Percentiles rank a stretch among this genome's conserved stretches.
These are phyloP conservation scores for Silurus aristotelis DNA, from an alignment of 2,797 vertebrate genomes.

Conservation along the genomic window DNA sequence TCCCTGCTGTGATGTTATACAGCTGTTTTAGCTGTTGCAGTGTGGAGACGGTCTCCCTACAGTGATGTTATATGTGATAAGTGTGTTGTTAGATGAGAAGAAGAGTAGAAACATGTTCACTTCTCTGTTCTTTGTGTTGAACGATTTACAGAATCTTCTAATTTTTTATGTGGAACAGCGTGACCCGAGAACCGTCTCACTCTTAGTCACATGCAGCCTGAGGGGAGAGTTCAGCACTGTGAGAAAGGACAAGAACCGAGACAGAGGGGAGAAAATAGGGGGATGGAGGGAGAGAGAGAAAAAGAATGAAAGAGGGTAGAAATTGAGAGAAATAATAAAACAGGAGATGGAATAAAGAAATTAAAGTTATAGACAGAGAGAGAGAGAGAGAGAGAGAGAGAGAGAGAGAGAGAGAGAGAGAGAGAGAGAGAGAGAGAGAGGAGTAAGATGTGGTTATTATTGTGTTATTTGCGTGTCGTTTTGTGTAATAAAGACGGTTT, in stretches of 20 bases:
- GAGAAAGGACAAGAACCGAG: slow-evolving; percentile 28
- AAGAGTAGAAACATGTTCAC: neutral
- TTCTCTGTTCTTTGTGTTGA: slow-evolving; percentile 23
- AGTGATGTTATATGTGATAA: neutral
- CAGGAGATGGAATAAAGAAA: neutral
- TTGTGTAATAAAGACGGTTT: slow-evolving; percentile 65
- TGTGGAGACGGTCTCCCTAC: too few relatives aligned
- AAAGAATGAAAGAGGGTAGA: neutral
- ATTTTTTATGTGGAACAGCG: slow-evolving; percentile 23
- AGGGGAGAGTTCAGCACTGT: slow-evolving; percentile 39
- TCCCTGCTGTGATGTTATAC: too few relatives aligned
- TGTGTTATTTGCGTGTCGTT: slow-evolving; percentile 58
- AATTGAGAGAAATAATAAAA: neutral
- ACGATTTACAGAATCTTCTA: slow-evolving; percentile 26
- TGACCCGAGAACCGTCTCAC: slow-evolving; percentile 35
- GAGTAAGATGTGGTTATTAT: slow-evolving; percentile 21
- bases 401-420: neutral
- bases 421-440: neutral
- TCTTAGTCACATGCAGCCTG: slow-evolving; percentile 46
- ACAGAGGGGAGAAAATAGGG: neutral
- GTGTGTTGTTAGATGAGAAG: too few relatives aligned
- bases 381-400: neutral
- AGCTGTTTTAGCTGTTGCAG: too few relatives aligned
- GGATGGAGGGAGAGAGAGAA: neutral
- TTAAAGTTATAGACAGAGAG: neutral